Evolutionary conservation across 2,888 invertebrate species (phyloP).

Genomic region (Deilephila elpenor): DNA sequence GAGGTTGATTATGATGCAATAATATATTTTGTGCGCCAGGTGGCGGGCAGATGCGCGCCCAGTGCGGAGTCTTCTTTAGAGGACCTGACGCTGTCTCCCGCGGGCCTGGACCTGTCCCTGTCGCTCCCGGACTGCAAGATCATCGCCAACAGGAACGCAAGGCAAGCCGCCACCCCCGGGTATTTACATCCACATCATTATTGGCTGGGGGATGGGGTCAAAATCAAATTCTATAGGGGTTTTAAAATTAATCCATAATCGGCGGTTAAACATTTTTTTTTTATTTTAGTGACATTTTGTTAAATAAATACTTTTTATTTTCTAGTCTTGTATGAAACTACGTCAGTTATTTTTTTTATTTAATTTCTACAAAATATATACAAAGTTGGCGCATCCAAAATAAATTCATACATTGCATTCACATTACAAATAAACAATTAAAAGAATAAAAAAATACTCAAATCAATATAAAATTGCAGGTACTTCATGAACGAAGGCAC

Average conservation of each 20-base stretch:
- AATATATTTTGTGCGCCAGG: constrained; percentile 17
- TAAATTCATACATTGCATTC: not conserved
- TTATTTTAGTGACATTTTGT: no score
- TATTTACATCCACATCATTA: constrained; percentile 49
- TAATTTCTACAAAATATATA: no score
- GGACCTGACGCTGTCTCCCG: constrained; percentile 63
- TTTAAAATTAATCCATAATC: no score
- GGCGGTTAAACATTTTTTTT: no score
- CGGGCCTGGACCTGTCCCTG: constrained; percentile 69
- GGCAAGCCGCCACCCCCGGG: constrained; percentile 62
- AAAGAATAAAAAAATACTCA: not conserved
- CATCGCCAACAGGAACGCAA: constrained; percentile 79
- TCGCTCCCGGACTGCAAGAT: constrained; percentile 79
- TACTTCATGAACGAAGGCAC: constrained; percentile 76
- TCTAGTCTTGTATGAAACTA: no score
- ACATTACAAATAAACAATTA: not conserved
- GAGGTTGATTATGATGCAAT: no score
- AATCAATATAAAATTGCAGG: constrained; percentile 48
- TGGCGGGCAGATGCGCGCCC: constrained; percentile 48
- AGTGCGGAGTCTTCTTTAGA: constrained; percentile 73
- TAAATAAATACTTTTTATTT: no score
- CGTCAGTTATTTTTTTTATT: no score
- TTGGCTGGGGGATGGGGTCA: not conserved
- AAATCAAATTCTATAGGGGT: not conserved
- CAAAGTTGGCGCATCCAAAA: not conserved